Evolutionary conservation across 2,797 vertebrate species (phyloP).

Genomic region (Phrynocephalus vlangalii): DNA sequence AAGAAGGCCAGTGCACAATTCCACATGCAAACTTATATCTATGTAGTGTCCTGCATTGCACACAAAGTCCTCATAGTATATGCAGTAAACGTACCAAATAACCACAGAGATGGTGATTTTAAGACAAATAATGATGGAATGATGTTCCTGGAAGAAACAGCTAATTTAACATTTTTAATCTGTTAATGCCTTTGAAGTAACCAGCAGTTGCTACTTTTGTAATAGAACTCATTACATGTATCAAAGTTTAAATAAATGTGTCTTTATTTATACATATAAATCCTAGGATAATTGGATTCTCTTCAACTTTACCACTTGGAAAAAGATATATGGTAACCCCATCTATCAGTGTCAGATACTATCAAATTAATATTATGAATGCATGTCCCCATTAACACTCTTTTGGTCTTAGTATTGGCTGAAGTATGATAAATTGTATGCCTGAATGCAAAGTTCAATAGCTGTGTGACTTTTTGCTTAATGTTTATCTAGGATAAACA

Average conservation of each 20-base stretch:
- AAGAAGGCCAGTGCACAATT: no score
- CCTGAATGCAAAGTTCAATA: constrained; percentile 5
- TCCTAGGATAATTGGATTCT: background rate
- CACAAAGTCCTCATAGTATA: no score
- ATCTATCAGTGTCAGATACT: constrained; percentile 8
- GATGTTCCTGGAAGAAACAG: background rate
- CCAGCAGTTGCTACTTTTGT: background rate
- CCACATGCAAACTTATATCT: no score
- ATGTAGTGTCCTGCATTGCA: no score
- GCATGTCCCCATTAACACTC: background rate
- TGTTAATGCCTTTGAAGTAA: background rate
- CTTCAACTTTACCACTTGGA: background rate
- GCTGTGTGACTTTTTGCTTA: background rate
- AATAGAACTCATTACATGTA: background rate
- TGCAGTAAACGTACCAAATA: no score
- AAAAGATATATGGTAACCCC: background rate
- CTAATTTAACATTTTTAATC: background rate
- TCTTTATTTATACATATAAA: background rate
- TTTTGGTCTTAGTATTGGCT: constrained; percentile 2
- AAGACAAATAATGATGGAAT: no score
- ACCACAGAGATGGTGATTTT: no score
- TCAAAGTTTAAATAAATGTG: background rate
- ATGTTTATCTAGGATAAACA: background rate
- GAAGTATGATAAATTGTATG: constrained; percentile 24
- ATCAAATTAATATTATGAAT: constrained; percentile 13